Base-by-base conservation (phyloP, 2,888 invertebrate genomes). In the Plagodis dolabraria region DNA sequence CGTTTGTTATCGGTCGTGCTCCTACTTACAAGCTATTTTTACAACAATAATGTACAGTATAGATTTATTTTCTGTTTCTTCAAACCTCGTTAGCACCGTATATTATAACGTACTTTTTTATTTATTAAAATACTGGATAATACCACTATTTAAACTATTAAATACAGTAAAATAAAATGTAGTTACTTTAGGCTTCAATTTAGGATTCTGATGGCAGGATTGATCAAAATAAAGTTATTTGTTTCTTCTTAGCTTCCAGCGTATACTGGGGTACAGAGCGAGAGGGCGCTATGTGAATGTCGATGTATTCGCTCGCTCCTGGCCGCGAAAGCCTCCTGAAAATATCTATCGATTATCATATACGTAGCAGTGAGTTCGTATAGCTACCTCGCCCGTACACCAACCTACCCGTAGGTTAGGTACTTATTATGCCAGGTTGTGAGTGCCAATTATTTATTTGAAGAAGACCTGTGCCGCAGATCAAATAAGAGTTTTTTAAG, bases 321-420 rank as follows among this genome's bases (percentile, higher is more conserved):
- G 87, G 79, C 82, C 80, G 83, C 89, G 89, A 91, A 90, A 90
- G 91, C 91, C 91, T 91, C 88, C 91, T 92, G 92, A 92, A 92
- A 92, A 92, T 92, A 92, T 92, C 87, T 92, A 92, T 92, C 91
- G 92, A 92, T 92, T 92, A 92, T 87, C 84, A 89, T 91, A 91
- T 85, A 90, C 81, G 81, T 85, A 76, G 71, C 72, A 82, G 86
- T 86, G 76, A 79, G 87, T 87, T 83, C 70, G 82, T 68, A 67
- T 60, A 62, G 76, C 80, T 77, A 85, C 81, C 83, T 88, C 86
- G 83, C 85, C 86, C 84, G 87, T 36, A 36, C 36, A 36, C 36
- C 40, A 22, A 22, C 22, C 22, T 22, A 22, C 22, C 22, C 22
- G 22, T 22, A 22, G 22, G 22, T 22, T 22, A 22, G 22, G 22